A percentile compares a stretch with the other conserved stretches of the same genome.
phyloP scores from a whole-genome alignment of 2,113 vertebrate genomes.

The Oreochromis niloticus region DNA sequence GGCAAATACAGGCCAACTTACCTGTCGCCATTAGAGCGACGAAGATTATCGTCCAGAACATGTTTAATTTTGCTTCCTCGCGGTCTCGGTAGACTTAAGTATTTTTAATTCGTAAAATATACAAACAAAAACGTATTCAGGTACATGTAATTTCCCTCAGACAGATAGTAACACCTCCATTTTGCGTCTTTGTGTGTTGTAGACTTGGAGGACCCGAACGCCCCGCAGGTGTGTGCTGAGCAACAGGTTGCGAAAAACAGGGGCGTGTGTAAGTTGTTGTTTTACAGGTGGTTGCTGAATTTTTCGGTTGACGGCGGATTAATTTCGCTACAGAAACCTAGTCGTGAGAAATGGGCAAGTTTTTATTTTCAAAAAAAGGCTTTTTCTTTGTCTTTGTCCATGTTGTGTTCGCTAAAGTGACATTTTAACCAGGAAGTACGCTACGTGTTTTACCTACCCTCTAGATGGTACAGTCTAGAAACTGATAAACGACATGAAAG shows the following conservation, averaged over 20 bases:
- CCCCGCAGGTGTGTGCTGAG: conserved; percentile 32
- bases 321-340: accelerated
- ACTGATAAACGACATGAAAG: not conserved
- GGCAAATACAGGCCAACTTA: conserved; percentile 18
- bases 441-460: not conserved
- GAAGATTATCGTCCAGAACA: conserved; percentile 50
- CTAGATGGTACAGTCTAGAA: conserved; percentile 47
- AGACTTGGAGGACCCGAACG: conserved; percentile 12
- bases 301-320: accelerated
- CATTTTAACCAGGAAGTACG: not conserved
- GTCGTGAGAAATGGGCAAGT: accelerated
- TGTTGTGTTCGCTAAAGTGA: not conserved
- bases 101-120: not conserved
- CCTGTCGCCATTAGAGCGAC: conserved; percentile 60
- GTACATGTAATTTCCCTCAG: not conserved
- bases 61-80: not conserved
- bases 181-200: not conserved
- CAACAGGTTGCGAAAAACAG: not conserved
- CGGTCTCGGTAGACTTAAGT: not conserved
- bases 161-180: conserved; percentile 47
- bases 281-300: not conserved
- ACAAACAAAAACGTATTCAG: not conserved
- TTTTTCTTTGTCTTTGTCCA: not conserved
- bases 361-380: accelerated
- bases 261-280: not conserved